Percentiles rank a stretch among this genome's conserved stretches.
These are phyloP conservation scores for Aphaenogaster ashmeadi DNA, from an alignment of 1,140 invertebrate genomes.

Conservation along the genomic window DNA sequence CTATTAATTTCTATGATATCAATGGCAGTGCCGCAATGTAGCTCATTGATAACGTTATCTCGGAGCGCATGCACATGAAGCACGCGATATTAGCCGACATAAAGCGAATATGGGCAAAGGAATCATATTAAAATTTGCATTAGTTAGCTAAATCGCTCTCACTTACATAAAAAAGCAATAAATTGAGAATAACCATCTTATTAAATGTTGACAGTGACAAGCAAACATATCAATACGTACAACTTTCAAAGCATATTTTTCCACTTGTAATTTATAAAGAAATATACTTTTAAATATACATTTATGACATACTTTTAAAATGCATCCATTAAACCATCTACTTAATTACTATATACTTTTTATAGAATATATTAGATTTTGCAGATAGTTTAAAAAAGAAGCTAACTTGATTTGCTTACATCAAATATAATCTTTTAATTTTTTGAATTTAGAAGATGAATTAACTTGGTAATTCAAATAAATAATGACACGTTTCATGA, in stretches of 20 bases:
- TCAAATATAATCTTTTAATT: not conserved
- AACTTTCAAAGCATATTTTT: not conserved
- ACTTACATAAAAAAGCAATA: constrained; percentile 36
- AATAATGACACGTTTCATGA: not conserved
- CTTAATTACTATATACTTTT: not conserved
- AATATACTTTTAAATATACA: constrained; percentile 2
- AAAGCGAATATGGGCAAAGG: constrained; percentile 24
- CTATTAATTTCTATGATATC: constrained; percentile 61
- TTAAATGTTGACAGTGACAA: not conserved
- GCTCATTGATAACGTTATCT: constrained; percentile 52
- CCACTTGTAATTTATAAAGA: not conserved
- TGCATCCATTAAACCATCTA: not conserved
- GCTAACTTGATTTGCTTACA: not conserved
- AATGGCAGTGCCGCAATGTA: constrained; percentile 46
- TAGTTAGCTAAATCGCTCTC: constrained; percentile 24
- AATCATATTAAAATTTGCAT: constrained; percentile 48
- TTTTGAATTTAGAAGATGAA: not conserved
- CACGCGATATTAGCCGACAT: constrained; percentile 50
- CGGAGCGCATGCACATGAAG: constrained; percentile 37
- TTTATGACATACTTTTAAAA: not conserved
- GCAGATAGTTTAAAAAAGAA: not conserved
- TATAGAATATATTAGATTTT: not conserved
- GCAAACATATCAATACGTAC: not conserved
- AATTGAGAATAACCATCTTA: constrained; percentile 4
- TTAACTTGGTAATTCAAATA: not conserved